Conservation (phyloP, 2,113 vertebrate species). For the Podarcis muralis region DNA sequence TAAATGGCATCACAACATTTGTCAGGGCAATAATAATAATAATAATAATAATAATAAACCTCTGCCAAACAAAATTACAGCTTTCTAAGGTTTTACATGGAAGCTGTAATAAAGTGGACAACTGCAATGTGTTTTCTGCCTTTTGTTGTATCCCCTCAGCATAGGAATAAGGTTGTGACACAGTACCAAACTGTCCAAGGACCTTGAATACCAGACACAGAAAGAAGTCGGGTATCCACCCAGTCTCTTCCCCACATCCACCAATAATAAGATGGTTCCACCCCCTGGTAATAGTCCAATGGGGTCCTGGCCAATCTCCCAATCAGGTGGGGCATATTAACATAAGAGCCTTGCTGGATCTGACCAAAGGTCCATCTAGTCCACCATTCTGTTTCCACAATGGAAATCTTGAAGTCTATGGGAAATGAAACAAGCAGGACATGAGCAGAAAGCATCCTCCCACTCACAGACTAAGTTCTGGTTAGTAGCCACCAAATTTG, state of each 20-base stretch:
- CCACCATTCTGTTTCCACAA: too few relatives aligned
- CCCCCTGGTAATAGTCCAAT: neutral
- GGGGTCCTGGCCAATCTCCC: neutral
- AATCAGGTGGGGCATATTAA: neutral
- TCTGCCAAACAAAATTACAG: neutral
- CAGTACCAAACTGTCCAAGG: neutral
- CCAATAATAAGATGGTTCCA: neutral
- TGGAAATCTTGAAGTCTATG: too few relatives aligned
- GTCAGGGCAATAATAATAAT: neutral
- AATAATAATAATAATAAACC: neutral
- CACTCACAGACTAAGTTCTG: neutral
- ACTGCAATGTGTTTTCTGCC: neutral
- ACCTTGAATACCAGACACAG: neutral
- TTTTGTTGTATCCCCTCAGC: neutral
- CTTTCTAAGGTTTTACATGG: neutral
- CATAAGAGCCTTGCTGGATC: too few relatives aligned
- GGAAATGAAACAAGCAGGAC: too few relatives aligned
- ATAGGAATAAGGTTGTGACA: neutral
- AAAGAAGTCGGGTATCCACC: neutral
- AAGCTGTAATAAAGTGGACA: neutral
- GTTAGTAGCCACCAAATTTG: neutral
- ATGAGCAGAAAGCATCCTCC: too few relatives aligned
- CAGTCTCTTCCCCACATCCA: neutral
- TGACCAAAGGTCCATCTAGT: too few relatives aligned
- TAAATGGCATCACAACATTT: neutral